Conservation (phyloP, 1,140 invertebrate genomes). For the Wiebesia pumilae region DNA sequence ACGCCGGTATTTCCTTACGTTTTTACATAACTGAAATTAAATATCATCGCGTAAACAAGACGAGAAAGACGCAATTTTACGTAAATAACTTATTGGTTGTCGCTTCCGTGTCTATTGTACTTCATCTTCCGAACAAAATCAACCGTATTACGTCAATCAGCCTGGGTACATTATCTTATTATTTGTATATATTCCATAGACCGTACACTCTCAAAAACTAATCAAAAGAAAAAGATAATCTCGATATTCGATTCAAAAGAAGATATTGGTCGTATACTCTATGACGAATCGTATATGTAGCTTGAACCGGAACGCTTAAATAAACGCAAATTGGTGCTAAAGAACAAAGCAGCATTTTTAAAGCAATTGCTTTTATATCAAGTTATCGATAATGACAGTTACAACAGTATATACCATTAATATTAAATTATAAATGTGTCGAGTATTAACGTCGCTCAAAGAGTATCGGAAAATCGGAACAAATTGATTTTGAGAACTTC, state of each 20-base stretch:
- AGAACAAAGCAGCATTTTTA: background rate
- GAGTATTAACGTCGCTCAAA: background rate
- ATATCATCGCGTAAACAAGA: background rate
- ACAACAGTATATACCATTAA: background rate
- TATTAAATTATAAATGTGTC: background rate
- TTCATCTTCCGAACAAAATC: constrained; percentile 12
- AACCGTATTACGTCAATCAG: constrained; percentile 30
- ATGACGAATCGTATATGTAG: background rate
- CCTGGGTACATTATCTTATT: constrained; percentile 22
- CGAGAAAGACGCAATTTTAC: background rate
- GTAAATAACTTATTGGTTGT: background rate
- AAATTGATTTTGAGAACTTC: background rate
- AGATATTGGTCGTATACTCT: background rate
- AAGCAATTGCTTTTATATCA: background rate
- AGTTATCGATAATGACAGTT: background rate
- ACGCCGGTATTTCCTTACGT: background rate
- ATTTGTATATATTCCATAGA: background rate
- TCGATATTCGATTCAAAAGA: constrained; percentile 31
- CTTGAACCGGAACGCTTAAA: background rate
- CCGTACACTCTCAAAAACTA: background rate
- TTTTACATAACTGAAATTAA: background rate
- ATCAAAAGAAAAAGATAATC: constrained; percentile 28
- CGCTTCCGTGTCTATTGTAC: background rate
- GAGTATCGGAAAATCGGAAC: background rate
- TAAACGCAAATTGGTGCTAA: background rate